A percentile compares a stretch with the other conserved stretches of the same genome.
Evolutionary conservation across 2,797 vertebrate species (phyloP).

Genomic region (Cercopithecus mitis): DNA sequence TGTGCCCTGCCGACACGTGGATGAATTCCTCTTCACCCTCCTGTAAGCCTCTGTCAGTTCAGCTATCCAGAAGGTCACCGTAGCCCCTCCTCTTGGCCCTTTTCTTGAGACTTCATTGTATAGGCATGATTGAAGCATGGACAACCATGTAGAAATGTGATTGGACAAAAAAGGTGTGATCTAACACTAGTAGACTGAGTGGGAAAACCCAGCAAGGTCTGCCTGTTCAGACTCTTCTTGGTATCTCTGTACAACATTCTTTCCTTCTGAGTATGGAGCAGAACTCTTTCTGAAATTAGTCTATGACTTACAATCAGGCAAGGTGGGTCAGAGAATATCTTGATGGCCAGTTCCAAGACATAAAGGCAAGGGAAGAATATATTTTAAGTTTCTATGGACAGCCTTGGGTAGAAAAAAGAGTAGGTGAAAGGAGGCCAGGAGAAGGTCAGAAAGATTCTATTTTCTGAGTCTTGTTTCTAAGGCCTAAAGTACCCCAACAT

Average conservation of each 20-base stretch:
- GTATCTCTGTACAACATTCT: not conserved
- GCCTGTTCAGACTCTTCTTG: not conserved
- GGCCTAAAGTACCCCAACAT: not conserved
- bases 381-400: not conserved
- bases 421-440: not conserved
- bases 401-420: not conserved
- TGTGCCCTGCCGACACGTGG: not conserved
- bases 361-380: not conserved
- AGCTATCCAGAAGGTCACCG: too few relatives aligned
- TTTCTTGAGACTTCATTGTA: not conserved
- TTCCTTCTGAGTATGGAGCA: not conserved
- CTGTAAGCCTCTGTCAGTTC: not conserved
- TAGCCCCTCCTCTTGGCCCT: not conserved
- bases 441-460: not conserved
- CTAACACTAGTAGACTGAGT: not conserved
- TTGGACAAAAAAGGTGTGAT: not conserved
- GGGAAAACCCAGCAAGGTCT: not conserved
- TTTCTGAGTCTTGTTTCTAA: not conserved
- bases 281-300: not conserved
- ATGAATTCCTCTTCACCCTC: not conserved
- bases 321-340: not conserved
- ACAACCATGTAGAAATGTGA: not conserved
- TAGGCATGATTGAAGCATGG: not conserved
- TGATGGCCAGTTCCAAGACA: not conserved
- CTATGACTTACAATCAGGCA: not conserved